phyloP scores from a whole-genome alignment of 1,140 invertebrate genomes.

The Zaprionus camerounensis region DNA sequence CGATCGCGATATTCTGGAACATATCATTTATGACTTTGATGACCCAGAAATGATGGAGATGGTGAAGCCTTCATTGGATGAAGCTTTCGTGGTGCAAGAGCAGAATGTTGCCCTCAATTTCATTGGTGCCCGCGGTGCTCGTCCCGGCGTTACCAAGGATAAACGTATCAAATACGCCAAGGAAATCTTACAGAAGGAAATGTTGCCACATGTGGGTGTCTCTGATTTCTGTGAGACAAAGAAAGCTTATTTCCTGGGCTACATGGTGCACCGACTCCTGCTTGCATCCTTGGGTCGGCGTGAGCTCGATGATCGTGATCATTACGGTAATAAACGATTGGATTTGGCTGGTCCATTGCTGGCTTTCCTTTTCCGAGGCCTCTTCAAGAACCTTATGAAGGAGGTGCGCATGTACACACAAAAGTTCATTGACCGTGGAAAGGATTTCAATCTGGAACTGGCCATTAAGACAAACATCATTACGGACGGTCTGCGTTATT shows the following conservation, averaged over 20 bases:
- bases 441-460: slow-evolving; percentile 98
- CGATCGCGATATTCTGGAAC: slow-evolving; percentile 98
- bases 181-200: slow-evolving; percentile 99
- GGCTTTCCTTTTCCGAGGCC: slow-evolving; percentile 96
- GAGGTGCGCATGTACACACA: slow-evolving; percentile 99
- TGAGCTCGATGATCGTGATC: slow-evolving; percentile 99
- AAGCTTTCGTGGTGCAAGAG: slow-evolving; percentile 99
- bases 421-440: slow-evolving; percentile 99
- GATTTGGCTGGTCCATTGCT: slow-evolving; percentile 98
- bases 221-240: slow-evolving; percentile 99
- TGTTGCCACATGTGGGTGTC: slow-evolving; percentile 99
- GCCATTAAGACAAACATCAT: slow-evolving; percentile 99
- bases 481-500: slow-evolving; percentile 98
- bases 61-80: slow-evolving; percentile 99
- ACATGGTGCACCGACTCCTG: slow-evolving; percentile 98
- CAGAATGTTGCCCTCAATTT: slow-evolving; percentile 99
- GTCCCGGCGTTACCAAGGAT: slow-evolving; percentile 98
- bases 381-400: slow-evolving; percentile 97
- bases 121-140: slow-evolving; percentile 97
- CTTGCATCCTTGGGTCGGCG: slow-evolving; percentile 96
- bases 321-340: slow-evolving; percentile 99
- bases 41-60: slow-evolving; percentile 99
- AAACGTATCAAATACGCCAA: slow-evolving; percentile 99
- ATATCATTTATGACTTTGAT: slow-evolving; percentile 99
- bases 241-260: slow-evolving; percentile 98